phyloP scores from a whole-genome alignment of 1,140 invertebrate genomes.

The Ladona fulva region DNA sequence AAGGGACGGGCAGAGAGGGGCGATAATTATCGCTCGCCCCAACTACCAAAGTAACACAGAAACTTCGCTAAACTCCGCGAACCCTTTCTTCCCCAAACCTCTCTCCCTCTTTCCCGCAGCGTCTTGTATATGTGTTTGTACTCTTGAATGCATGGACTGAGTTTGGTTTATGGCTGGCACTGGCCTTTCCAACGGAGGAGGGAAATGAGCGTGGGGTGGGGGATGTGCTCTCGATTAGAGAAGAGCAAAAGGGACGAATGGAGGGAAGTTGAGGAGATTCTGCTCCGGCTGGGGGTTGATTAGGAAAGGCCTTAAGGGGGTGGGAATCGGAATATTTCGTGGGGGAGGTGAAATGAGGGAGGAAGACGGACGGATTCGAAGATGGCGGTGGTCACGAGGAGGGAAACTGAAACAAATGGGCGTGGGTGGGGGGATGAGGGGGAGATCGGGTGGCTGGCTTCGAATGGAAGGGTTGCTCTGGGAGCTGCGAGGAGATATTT shows the following conservation, averaged over 20 bases:
- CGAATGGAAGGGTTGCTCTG: background rate
- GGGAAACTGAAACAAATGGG: background rate
- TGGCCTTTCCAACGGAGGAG: background rate
- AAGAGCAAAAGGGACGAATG: background rate
- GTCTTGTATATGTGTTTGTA: conserved; percentile 10
- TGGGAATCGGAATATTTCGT: background rate
- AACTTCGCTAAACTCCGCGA: background rate
- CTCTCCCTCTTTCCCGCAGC: background rate
- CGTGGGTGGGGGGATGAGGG: background rate
- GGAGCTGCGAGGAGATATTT: background rate
- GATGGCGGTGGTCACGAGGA: background rate
- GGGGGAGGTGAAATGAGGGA: background rate
- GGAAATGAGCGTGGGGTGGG: background rate
- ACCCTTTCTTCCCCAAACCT: background rate
- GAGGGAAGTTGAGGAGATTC: background rate
- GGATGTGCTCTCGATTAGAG: conserved; percentile 3
- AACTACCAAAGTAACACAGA: conserved; percentile 7
- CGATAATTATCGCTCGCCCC: conserved; percentile 6
- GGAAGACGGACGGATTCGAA: background rate
- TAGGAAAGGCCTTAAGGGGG: background rate
- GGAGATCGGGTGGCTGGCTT: background rate
- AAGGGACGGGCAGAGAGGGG: background rate
- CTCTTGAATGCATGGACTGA: conserved; percentile 3
- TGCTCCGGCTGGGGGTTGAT: background rate
- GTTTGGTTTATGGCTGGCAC: background rate